phyloP scores from a whole-genome alignment of 2,888 invertebrate species.

The Eilema depressum region DNA sequence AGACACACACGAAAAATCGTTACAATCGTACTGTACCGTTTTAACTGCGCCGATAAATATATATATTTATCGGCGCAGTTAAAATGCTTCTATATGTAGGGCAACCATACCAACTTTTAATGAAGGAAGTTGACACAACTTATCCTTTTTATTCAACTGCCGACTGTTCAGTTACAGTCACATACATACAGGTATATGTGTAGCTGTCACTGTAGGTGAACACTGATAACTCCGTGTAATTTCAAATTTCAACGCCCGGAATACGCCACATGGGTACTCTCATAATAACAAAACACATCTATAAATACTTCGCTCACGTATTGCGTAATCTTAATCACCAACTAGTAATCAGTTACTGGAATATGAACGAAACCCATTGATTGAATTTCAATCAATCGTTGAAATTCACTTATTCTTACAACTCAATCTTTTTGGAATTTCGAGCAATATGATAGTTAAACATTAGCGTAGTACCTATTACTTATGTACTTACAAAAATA shows the following conservation, averaged over 20 bases:
- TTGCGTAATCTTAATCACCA: background rate
- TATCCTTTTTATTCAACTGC: background rate
- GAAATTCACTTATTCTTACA: background rate
- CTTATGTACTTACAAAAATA: too few relatives aligned
- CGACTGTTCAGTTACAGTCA: background rate
- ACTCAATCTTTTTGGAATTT: too few relatives aligned
- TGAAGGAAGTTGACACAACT: background rate
- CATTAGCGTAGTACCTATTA: too few relatives aligned
- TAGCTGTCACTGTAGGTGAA: too few relatives aligned
- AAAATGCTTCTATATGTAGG: too few relatives aligned
- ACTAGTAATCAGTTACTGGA: conserved; percentile 7
- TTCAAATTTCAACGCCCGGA: background rate
- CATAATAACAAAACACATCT: background rate
- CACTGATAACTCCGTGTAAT: background rate
- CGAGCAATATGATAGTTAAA: too few relatives aligned
- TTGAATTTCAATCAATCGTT: too few relatives aligned
- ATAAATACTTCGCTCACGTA: background rate
- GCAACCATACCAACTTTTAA: background rate
- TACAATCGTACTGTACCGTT: too few relatives aligned
- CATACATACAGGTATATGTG: too few relatives aligned
- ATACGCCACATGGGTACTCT: background rate
- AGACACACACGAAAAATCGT: too few relatives aligned
- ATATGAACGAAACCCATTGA: background rate
- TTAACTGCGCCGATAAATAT: too few relatives aligned
- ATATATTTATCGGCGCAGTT: too few relatives aligned